These are phyloP conservation scores for Centropristis striata DNA, from an alignment of 2,113 vertebrate species.

Conservation along the genomic window DNA sequence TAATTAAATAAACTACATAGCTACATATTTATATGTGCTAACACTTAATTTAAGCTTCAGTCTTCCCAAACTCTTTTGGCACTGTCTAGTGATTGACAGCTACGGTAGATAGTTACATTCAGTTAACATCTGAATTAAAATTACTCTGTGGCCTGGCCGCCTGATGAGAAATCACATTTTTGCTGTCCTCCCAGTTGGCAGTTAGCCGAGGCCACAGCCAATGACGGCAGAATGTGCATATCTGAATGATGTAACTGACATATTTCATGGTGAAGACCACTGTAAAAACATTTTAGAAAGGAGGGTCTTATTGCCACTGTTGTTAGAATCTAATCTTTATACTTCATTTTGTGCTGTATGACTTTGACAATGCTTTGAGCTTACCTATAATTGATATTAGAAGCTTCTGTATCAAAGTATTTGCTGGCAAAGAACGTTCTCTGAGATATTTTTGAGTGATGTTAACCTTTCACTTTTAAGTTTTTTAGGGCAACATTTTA, in stretches of 20 bases:
- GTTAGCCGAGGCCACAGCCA: conserved; percentile 6
- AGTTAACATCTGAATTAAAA: conserved; percentile 39
- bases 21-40: neutral
- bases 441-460: too few relatives aligned
- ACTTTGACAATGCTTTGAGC: neutral
- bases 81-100: conserved; percentile 17
- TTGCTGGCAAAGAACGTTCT: too few relatives aligned
- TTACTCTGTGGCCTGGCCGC: conserved; percentile 23
- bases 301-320: conserved; percentile 2
- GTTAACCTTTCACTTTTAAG: too few relatives aligned
- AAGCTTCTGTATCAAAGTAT: neutral
- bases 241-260: conserved; percentile 39
- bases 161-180: conserved; percentile 35
- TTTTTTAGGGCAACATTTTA: too few relatives aligned
- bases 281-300: conserved; percentile 37
- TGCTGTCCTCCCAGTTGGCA: conserved; percentile 13
- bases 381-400: neutral
- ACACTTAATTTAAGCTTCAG: neutral
- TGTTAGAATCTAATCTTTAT: neutral
- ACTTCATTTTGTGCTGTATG: neutral
- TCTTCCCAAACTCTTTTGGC: neutral
- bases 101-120: conserved; percentile 9
- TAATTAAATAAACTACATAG: conserved; percentile 1
- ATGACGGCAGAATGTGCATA: conserved; percentile 30
- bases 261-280: conserved; percentile 23